Conservation (phyloP, 2,797 vertebrate genomes). For the Hypotaenidia okinawae region DNA sequence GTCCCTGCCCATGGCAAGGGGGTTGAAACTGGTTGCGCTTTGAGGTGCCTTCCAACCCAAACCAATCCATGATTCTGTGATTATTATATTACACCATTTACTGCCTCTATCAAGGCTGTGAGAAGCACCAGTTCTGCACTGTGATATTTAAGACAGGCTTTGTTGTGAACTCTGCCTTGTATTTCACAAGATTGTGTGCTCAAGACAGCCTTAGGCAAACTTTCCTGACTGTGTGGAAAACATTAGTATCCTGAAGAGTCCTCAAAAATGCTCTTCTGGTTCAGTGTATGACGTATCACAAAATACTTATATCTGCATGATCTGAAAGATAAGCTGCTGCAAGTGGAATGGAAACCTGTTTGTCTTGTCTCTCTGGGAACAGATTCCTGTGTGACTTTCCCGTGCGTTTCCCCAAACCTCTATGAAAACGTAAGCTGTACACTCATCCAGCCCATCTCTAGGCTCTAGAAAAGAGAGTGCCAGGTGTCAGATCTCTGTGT, state of each 20-base stretch:
- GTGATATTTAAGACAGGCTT: neutral
- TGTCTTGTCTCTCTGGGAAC: neutral
- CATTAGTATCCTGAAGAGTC: neutral
- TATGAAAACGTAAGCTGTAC: no score
- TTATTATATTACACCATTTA: neutral
- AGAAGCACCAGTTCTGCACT: neutral
- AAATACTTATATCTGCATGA: neutral
- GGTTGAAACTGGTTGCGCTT: no score
- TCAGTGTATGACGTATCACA: neutral
- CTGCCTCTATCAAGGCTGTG: neutral
- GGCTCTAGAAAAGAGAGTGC: neutral
- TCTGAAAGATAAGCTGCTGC: neutral
- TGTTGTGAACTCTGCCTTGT: neutral
- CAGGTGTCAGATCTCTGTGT: neutral
- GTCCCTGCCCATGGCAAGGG: no score
- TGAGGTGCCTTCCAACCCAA: no score
- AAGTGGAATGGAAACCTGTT: neutral
- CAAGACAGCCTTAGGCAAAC: neutral
- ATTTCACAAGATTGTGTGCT: rapidly evolving
- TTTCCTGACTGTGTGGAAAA: neutral
- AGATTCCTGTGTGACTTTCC: neutral
- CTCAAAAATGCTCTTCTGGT: neutral
- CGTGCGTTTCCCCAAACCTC: no score
- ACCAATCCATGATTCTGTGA: no score
- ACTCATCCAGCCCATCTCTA: neutral